Percentiles rank a stretch among this genome's conserved stretches.
Conservation (phyloP, 2,888 invertebrate genomes). For the Napeogenes inachia region DNA sequence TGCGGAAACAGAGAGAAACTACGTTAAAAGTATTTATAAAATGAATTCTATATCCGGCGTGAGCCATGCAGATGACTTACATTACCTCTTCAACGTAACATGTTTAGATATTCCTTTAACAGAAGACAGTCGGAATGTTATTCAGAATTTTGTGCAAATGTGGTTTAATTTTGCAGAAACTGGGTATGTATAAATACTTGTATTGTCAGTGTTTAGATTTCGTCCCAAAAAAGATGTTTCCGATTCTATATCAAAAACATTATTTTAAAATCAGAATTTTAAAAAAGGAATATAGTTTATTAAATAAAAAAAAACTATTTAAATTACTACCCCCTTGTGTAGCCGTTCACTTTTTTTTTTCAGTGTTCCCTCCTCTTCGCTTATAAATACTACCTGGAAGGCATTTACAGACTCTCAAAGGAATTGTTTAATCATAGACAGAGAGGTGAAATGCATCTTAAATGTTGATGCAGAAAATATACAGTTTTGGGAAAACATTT, state of each 20-base stretch:
- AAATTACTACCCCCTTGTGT: background rate
- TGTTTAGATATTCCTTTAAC: constrained; percentile 57
- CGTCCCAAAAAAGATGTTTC: background rate
- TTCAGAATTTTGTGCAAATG: constrained; percentile 49
- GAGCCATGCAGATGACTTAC: constrained; percentile 65
- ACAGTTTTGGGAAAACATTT: constrained; percentile 62
- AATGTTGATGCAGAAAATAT: constrained; percentile 48
- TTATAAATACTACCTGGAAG: constrained; percentile 47
- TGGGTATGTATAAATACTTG: constrained; percentile 52
- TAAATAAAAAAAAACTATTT: no score
- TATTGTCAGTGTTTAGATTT: background rate
- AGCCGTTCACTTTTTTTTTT: constrained; percentile 31
- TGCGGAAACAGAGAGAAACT: constrained; percentile 63
- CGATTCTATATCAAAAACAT: no score
- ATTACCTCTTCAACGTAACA: constrained; percentile 60
- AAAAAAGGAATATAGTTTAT: background rate
- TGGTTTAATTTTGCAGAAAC: constrained; percentile 63
- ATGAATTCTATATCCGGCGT: constrained; percentile 57
- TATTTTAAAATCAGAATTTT: no score
- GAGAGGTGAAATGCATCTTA: constrained; percentile 42
- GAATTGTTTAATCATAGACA: constrained; percentile 54
- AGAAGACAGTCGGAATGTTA: constrained; percentile 47
- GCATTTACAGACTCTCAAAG: constrained; percentile 51
- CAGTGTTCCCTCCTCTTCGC: constrained; percentile 58
- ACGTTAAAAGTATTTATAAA: constrained; percentile 55